These are phyloP conservation scores for Sebastes variabilis DNA, from an alignment of 2,797 vertebrate species.

Conservation along the genomic window DNA sequence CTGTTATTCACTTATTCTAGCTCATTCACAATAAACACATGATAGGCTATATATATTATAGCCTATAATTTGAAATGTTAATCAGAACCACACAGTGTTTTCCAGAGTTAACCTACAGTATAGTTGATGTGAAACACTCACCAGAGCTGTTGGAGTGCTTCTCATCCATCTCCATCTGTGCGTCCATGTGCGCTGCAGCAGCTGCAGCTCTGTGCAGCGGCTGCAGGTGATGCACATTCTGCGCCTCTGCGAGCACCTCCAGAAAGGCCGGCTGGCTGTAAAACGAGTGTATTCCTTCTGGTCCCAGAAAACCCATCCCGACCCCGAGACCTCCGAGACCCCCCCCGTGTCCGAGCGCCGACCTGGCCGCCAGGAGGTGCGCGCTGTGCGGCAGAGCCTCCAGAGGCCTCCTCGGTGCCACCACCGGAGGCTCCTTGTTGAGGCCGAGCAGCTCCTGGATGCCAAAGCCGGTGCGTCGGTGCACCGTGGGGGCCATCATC, in stretches of 20 bases:
- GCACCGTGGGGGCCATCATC: constrained; percentile 76
- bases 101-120: neutral
- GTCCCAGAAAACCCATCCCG: constrained; percentile 90
- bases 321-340: constrained; percentile 81
- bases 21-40: neutral
- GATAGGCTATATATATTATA: neutral
- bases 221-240: constrained; percentile 88
- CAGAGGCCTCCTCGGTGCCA: constrained; percentile 84
- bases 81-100: neutral
- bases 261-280: constrained; percentile 94
- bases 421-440: constrained; percentile 91
- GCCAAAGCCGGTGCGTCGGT: constrained; percentile 94
- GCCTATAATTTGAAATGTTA: neutral
- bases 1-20: neutral
- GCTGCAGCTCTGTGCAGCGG: constrained; percentile 83
- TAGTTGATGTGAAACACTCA: constrained; percentile 57
- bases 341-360: constrained; percentile 86
- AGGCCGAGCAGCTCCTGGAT: constrained; percentile 98
- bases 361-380: constrained; percentile 90
- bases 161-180: constrained; percentile 80
- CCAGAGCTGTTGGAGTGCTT: constrained; percentile 92
- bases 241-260: constrained; percentile 93
- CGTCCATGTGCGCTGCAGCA: constrained; percentile 79
- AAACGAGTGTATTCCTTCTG: constrained; percentile 92
- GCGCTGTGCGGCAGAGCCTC: constrained; percentile 89